Conservation (phyloP, 2,113 vertebrate genomes). For the Panurus biarmicus region DNA sequence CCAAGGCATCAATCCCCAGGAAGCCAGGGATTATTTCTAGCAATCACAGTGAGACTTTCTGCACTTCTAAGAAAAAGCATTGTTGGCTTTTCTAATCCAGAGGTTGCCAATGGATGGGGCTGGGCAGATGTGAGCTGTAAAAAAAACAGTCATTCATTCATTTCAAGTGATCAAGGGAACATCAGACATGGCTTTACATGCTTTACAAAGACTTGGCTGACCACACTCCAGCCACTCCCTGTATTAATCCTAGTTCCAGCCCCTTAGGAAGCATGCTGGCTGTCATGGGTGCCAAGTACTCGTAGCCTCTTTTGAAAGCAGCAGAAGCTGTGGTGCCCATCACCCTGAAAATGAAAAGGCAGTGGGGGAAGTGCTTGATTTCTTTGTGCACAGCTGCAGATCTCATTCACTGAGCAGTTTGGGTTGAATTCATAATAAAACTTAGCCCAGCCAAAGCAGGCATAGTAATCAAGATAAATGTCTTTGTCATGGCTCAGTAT, state of each 20-base stretch:
- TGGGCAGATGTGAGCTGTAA: background rate
- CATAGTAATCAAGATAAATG: background rate
- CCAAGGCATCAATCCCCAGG: background rate
- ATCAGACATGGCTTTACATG: background rate
- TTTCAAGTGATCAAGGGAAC: background rate
- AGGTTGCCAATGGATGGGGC: background rate
- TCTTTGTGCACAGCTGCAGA: background rate
- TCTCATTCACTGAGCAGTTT: background rate
- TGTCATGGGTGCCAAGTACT: background rate
- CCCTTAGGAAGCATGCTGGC: background rate
- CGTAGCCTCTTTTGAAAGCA: background rate
- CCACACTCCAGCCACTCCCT: background rate
- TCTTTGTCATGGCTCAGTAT: background rate
- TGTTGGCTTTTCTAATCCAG: background rate
- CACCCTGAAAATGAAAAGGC: background rate
- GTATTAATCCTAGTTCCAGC: background rate
- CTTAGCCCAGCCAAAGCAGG: background rate
- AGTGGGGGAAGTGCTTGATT: background rate
- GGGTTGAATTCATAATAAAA: background rate
- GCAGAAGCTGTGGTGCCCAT: background rate
- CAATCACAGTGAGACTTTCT: background rate
- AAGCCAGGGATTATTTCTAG: background rate
- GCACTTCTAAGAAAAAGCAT: background rate
- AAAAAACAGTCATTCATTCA: background rate
- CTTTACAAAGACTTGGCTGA: background rate